Evolutionary conservation across 1,140 invertebrate genomes (phyloP).

Genomic region (Drosophila bocqueti): DNA sequence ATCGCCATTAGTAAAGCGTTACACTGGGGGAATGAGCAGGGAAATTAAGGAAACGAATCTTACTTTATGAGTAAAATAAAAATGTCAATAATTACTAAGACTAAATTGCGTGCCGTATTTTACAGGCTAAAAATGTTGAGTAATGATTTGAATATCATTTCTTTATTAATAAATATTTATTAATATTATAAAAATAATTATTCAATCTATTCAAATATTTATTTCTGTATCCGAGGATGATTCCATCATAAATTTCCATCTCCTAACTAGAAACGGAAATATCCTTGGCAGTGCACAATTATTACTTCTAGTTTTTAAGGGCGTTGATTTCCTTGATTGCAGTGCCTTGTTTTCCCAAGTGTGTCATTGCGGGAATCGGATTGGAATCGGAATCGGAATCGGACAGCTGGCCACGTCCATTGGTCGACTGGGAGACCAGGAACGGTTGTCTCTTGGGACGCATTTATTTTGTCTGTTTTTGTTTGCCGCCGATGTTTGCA

Average conservation of each 20-base stretch:
- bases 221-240: too few species aligned
- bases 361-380: constrained; percentile 22
- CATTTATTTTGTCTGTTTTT: constrained; percentile 55
- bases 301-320: not conserved
- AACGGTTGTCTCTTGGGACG: constrained; percentile 49
- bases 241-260: too few species aligned
- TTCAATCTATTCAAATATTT: not conserved
- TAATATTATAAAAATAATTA: not conserved
- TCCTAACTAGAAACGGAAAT: not conserved
- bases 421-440: constrained; percentile 67
- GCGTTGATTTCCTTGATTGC: constrained; percentile 24
- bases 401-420: constrained; percentile 60
- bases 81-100: not conserved
- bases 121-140: not conserved
- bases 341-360: constrained; percentile 16
- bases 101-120: not conserved
- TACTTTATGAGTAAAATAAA: not conserved
- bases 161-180: not conserved
- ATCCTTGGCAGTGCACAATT: not conserved
- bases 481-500: constrained; percentile 62
- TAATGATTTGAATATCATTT: not conserved
- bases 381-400: constrained; percentile 24
- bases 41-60: not conserved
- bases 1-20: constrained; percentile 49
- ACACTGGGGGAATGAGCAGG: constrained; percentile 1